These are phyloP conservation scores for Leuctra nigra DNA, from an alignment of 2,888 invertebrate species.

Conservation along the genomic window DNA sequence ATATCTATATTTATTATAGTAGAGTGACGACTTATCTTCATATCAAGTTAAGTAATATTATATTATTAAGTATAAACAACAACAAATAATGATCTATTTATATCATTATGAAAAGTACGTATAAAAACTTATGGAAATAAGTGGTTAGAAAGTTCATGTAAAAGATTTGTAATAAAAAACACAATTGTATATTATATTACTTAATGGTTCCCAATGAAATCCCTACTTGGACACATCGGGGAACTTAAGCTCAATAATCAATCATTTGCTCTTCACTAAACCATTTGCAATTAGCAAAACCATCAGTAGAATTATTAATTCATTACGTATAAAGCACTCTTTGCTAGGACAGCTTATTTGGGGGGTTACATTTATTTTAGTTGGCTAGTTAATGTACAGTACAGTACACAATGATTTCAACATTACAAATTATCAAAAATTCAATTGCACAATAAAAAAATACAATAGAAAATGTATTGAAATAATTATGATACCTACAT, in stretches of 20 bases:
- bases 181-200: too few species aligned
- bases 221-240: too few species aligned
- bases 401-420: not conserved
- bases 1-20: too few species aligned
- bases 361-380: too few species aligned
- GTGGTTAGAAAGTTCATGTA: constrained; percentile 12
- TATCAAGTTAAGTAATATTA: constrained; percentile 8
- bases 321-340: too few species aligned
- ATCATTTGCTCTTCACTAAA: too few species aligned
- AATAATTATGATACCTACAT: not conserved
- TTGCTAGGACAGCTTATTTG: too few species aligned
- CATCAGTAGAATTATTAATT: too few species aligned
- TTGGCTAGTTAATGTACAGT: not conserved
- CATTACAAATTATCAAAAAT: not conserved
- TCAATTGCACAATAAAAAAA: not conserved
- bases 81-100: not conserved
- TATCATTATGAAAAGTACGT: constrained; percentile 18
- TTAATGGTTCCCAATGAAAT: too few species aligned
- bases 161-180: constrained; percentile 13
- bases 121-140: constrained; percentile 18
- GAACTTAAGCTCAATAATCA: too few species aligned
- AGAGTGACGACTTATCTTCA: too few species aligned
- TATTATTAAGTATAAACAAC: constrained; percentile 7
- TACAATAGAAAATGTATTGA: not conserved
- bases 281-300: too few species aligned